A percentile compares a stretch with the other conserved stretches of the same genome.
Evolutionary conservation across 2,888 invertebrate species (phyloP).

Genomic region (Spodoptera littoralis): DNA sequence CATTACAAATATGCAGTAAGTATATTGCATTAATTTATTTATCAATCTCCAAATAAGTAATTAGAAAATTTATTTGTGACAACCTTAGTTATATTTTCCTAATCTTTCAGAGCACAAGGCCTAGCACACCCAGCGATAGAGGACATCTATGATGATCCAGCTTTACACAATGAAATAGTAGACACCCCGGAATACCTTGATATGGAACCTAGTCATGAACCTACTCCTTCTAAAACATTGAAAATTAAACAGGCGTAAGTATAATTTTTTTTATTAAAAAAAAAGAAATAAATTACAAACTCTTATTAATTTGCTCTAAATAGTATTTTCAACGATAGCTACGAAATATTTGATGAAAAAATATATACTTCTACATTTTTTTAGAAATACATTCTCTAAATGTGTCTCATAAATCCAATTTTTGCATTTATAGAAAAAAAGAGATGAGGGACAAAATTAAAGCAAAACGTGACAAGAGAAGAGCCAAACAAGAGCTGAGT

Average conservation of each 20-base stretch:
- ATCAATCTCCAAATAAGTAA: neutral
- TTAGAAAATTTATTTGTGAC: neutral
- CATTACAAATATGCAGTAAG: constrained; percentile 82
- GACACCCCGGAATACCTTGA: constrained; percentile 72
- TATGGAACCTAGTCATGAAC: constrained; percentile 50
- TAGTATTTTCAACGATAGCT: too few relatives aligned
- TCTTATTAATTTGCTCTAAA: too few relatives aligned
- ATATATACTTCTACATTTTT: too few relatives aligned
- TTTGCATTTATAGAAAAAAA: constrained; percentile 66
- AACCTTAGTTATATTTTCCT: neutral
- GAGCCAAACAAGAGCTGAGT: constrained; percentile 74
- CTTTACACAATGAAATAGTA: constrained; percentile 69
- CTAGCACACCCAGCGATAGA: constrained; percentile 77
- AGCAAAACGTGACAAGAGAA: constrained; percentile 73
- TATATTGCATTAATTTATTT: constrained; percentile 40
- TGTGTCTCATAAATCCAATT: neutral
- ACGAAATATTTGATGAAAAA: too few relatives aligned
- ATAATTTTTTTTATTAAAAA: neutral
- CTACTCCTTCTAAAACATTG: constrained; percentile 63
- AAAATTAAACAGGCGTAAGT: constrained; percentile 82
- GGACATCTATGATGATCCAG: constrained; percentile 78
- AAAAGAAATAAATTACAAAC: too few relatives aligned
- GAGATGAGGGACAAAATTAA: constrained; percentile 75
- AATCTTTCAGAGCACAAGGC: constrained; percentile 67
- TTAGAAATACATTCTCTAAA: too few relatives aligned